Evolutionary conservation across 2,113 vertebrate genomes (phyloP).

Genomic region (Actenoides hombroni): DNA sequence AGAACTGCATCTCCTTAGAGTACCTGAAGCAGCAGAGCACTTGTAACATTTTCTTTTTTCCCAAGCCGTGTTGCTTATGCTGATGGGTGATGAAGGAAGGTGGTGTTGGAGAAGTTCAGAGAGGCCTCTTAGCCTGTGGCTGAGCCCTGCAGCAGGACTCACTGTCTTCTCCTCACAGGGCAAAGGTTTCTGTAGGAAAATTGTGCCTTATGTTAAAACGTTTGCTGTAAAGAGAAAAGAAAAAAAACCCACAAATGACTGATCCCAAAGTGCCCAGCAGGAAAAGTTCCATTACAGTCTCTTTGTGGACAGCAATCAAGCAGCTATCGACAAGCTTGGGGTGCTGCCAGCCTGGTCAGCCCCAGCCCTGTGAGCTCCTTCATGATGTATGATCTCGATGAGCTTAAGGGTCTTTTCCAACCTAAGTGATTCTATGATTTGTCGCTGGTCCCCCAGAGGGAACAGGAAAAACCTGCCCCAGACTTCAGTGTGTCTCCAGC

Average conservation of each 20-base stretch:
- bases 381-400: neutral
- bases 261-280: neutral
- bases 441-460: neutral
- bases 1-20: neutral
- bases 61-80: rapidly evolving
- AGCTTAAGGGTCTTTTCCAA: neutral
- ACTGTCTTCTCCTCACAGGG: neutral
- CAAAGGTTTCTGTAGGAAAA: neutral
- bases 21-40: neutral
- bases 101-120: neutral
- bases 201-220: too few relatives aligned
- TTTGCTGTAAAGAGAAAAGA: neutral
- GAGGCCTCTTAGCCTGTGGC: neutral
- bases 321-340: neutral
- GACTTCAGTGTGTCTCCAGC: neutral
- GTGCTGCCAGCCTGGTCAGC: neutral
- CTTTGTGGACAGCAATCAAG: neutral
- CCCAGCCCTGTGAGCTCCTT: neutral
- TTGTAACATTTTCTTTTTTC: neutral
- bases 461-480: neutral
- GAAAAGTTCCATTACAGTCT: neutral
- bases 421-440: neutral
- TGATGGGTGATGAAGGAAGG: neutral
- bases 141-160: neutral
- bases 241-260: neutral